Conservation (phyloP, 1,140 invertebrate genomes). For the Heliconius hewitsoni region DNA sequence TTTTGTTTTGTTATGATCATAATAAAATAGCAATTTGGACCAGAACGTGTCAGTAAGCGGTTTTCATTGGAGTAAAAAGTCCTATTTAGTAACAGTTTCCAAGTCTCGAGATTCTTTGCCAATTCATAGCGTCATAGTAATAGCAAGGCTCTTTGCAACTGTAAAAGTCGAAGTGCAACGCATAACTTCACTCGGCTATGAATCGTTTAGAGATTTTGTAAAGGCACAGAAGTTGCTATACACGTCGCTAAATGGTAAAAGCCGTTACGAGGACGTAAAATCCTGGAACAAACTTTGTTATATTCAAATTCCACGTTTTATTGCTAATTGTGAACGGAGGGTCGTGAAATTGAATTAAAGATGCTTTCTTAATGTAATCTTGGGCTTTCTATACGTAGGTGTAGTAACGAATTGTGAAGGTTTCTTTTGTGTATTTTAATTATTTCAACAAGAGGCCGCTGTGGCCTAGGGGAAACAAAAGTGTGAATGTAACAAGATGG, state of each 20-base stretch:
- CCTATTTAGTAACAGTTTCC: slow-evolving; percentile 9
- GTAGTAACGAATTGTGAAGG: neutral
- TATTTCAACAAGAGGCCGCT: no score
- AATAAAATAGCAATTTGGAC: slow-evolving; percentile 7
- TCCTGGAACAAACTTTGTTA: slow-evolving; percentile 3
- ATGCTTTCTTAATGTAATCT: neutral
- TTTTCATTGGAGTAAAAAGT: neutral
- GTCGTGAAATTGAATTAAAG: slow-evolving; percentile 3
- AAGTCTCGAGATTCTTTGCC: slow-evolving; percentile 5
- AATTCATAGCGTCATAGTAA: slow-evolving; percentile 6
- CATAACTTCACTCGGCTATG: slow-evolving; percentile 9
- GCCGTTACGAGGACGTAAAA: neutral
- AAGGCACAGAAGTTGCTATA: slow-evolving; percentile 14
- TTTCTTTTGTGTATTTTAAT: neutral
- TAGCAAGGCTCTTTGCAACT: neutral
- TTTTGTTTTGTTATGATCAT: neutral
- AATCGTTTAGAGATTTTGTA: neutral
- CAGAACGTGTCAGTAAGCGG: slow-evolving; percentile 2
- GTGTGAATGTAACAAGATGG: no score
- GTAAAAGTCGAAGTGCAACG: slow-evolving; percentile 19
- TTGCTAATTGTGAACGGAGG: slow-evolving; percentile 9
- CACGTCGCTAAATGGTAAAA: slow-evolving; percentile 17
- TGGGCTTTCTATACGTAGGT: neutral
- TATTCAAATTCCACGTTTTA: slow-evolving; percentile 12
- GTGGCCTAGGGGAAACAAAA: no score